These are phyloP conservation scores for Brachionus koreanus DNA, from an alignment of 1,140 invertebrate species.

Conservation along the genomic window DNA sequence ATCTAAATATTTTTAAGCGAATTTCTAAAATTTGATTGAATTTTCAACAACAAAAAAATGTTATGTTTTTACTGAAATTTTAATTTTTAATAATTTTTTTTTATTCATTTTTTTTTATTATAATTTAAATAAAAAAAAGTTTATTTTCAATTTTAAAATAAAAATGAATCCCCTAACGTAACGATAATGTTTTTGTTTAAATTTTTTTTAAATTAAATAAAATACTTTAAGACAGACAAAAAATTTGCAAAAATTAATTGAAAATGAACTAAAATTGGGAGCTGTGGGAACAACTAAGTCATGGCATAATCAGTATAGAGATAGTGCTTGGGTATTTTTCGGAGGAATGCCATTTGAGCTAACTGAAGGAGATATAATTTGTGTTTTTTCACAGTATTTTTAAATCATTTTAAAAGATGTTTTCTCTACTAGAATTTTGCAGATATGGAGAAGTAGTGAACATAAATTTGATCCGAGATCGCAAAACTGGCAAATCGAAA, in stretches of 20 bases:
- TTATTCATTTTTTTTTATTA: not conserved
- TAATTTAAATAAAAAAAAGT: not conserved
- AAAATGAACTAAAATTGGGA: slow-evolving; percentile 74
- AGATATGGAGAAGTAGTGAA: slow-evolving; percentile 96
- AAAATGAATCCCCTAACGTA: slow-evolving; percentile 44
- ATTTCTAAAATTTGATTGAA: not conserved
- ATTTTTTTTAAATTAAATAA: not conserved
- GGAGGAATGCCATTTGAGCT: slow-evolving; percentile 90
- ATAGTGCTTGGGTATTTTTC: slow-evolving; percentile 96
- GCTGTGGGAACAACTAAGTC: slow-evolving; percentile 70
- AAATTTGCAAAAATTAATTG: slow-evolving; percentile 86
- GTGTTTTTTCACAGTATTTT: slow-evolving; percentile 92
- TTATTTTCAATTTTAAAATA: not conserved
- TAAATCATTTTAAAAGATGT: no score
- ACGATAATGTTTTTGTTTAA: not conserved
- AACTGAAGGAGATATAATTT: slow-evolving; percentile 92
- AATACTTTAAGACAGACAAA: slow-evolving; percentile 72
- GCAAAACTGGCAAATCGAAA: slow-evolving; percentile 87
- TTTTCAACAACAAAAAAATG: not conserved
- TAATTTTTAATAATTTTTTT: not conserved
- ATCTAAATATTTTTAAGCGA: not conserved
- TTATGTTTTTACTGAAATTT: not conserved
- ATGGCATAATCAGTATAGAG: slow-evolving; percentile 95
- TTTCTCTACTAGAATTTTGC: slow-evolving; percentile 47
- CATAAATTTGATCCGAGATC: slow-evolving; percentile 88